Evolutionary conservation across 2,113 vertebrate genomes (phyloP).

Genomic region (Azemiops feae): DNA sequence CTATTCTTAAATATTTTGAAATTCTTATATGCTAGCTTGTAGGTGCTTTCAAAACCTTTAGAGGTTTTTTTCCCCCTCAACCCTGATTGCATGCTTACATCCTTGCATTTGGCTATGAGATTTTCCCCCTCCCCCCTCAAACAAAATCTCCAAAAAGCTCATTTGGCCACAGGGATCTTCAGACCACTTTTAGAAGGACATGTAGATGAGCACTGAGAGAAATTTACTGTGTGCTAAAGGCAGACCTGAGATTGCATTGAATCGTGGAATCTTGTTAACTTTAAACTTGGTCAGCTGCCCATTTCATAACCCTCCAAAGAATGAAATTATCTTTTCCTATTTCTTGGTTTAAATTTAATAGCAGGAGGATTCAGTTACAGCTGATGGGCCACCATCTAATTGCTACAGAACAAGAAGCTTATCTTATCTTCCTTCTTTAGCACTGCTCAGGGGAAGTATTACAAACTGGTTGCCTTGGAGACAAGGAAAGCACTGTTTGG

Average conservation of each 20-base stretch:
- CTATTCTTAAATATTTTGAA: not conserved
- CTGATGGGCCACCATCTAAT: conserved; percentile 20
- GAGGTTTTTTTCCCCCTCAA: not conserved
- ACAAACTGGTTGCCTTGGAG: conserved; percentile 29
- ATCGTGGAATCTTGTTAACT: conserved; percentile 9
- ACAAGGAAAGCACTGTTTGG: not conserved
- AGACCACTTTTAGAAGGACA: not conserved
- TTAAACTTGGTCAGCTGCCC: not conserved
- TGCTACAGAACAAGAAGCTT: conserved; percentile 7
- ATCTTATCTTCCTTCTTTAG: conserved; percentile 27
- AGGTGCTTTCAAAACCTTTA: not conserved
- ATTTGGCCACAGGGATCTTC: not conserved
- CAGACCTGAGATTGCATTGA: not conserved
- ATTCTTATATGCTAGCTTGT: not conserved
- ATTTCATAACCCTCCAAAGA: conserved; percentile 12
- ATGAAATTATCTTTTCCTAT: conserved; percentile 14
- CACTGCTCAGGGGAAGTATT: not conserved
- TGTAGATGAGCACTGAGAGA: not conserved
- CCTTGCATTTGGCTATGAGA: not conserved
- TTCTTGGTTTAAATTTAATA: conserved; percentile 18
- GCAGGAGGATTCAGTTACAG: not conserved
- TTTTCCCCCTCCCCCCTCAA: not conserved
- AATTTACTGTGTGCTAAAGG: not conserved
- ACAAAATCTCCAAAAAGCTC: not conserved
- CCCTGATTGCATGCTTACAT: not conserved